Conservation (phyloP, 1,140 invertebrate species). For the Drosophila varians region DNA sequence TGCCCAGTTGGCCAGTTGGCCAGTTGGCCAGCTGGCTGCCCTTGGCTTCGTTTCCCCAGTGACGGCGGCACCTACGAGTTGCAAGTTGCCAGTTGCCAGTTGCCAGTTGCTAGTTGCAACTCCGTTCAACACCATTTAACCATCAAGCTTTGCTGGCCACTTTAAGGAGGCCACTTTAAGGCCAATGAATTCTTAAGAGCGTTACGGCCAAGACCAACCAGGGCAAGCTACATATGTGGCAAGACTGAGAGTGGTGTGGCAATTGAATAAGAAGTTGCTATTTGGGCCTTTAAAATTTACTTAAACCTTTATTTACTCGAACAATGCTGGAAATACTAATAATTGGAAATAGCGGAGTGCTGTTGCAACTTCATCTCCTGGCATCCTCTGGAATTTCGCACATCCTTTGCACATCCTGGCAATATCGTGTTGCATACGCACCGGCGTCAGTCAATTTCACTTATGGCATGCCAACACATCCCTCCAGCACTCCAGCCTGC, state of each 20-base stretch:
- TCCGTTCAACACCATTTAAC: slow-evolving; percentile 54
- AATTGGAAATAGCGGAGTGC: not conserved
- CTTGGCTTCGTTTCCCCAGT: slow-evolving; percentile 26
- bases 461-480: slow-evolving; percentile 20
- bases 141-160: slow-evolving; percentile 26
- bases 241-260: not conserved
- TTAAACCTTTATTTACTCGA: too few relatives aligned
- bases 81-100: slow-evolving; percentile 1
- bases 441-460: slow-evolving; percentile 44
- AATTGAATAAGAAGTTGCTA: not conserved
- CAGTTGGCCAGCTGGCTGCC: slow-evolving; percentile 1
- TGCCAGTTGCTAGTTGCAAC: slow-evolving; percentile 20
- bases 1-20: slow-evolving; percentile 1
- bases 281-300: not conserved
- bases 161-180: slow-evolving; percentile 31
- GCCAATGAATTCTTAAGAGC: slow-evolving; percentile 22
- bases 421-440: slow-evolving; percentile 27
- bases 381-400: not conserved
- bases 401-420: not conserved
- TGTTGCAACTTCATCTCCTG: not conserved
- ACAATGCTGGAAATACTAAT: not conserved
- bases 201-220: slow-evolving; percentile 1
- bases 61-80: not conserved
- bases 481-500: not conserved
- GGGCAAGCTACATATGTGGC: slow-evolving; percentile 13